Evolutionary conservation across 2,797 vertebrate species (phyloP).

Genomic region (Hyperoplus immaculatus): DNA sequence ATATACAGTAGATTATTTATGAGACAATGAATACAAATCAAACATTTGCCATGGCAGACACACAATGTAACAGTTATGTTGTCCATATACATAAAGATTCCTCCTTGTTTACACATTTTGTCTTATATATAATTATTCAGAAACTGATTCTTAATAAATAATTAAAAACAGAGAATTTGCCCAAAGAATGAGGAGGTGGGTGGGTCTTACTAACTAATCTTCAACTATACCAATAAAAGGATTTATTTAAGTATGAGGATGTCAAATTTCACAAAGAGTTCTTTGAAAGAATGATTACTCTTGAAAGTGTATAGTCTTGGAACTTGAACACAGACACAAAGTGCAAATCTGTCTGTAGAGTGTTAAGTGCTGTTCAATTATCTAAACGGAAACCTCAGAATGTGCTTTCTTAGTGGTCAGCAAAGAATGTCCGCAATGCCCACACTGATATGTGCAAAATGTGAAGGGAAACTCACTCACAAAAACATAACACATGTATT

Average conservation of each 20-base stretch:
- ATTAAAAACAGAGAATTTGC: not conserved
- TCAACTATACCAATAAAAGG: not conserved
- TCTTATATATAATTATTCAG: not conserved
- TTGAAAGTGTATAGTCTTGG: not conserved
- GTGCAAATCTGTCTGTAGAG: not conserved
- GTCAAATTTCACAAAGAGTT: not conserved
- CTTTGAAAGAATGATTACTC: not conserved
- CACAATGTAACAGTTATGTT: conserved; percentile 3
- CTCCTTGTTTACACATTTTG: not conserved
- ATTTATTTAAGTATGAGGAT: not conserved
- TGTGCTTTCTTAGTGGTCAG: conserved; percentile 3
- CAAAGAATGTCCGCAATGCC: conserved; percentile 8
- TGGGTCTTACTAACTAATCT: not conserved
- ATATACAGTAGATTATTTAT: conserved; percentile 5
- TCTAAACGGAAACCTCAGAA: not conserved
- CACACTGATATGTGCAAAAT: conserved; percentile 1
- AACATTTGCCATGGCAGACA: not conserved
- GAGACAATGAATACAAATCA: not conserved
- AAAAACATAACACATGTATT: not conserved
- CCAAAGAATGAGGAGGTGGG: not conserved
- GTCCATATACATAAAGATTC: not conserved
- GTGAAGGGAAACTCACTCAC: not conserved
- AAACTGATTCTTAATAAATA: not conserved
- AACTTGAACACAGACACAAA: not conserved
- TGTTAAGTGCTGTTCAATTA: not conserved